Evolutionary conservation across 2,888 invertebrate genomes (phyloP).

Genomic region (Tuta absoluta): DNA sequence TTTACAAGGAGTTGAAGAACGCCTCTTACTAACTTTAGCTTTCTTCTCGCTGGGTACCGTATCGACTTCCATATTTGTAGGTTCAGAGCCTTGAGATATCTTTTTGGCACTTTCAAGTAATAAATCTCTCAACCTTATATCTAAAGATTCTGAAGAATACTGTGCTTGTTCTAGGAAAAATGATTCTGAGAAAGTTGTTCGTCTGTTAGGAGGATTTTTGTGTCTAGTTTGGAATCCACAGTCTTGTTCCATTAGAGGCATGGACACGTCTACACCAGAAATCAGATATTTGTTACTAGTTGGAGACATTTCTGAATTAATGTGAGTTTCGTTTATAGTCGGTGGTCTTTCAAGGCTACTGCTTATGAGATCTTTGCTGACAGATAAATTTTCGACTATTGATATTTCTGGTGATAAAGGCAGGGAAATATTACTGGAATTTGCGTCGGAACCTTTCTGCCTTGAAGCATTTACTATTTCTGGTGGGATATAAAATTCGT

Average conservation of each 20-base stretch:
- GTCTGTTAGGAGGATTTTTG: constrained; percentile 34
- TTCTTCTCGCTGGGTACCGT: constrained; percentile 34
- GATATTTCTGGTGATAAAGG: constrained; percentile 71
- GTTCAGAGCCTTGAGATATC: constrained; percentile 28
- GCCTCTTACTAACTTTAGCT: constrained; percentile 42
- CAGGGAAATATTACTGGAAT: constrained; percentile 62
- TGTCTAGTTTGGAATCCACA: constrained; percentile 45
- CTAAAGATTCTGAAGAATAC: constrained; percentile 56
- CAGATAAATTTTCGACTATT: constrained; percentile 66
- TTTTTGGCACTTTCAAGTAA: constrained; percentile 69
- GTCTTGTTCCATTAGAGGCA: constrained; percentile 64
- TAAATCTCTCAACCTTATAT: constrained; percentile 56
- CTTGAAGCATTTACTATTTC: not conserved
- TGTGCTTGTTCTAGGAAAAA: constrained; percentile 44
- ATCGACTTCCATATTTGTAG: constrained; percentile 31
- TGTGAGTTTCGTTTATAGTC: constrained; percentile 50
- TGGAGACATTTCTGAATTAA: constrained; percentile 35
- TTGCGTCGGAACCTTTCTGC: constrained; percentile 36
- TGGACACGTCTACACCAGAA: constrained; percentile 53
- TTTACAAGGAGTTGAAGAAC: constrained; percentile 62
- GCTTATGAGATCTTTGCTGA: constrained; percentile 52
- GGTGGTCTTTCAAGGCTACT: constrained; percentile 40
- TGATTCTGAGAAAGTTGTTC: constrained; percentile 48
- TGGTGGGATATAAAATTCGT: constrained; percentile 25
- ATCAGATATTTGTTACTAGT: constrained; percentile 51